Base-by-base conservation (phyloP, 1,140 invertebrate genomes). In the Dermatophagoides farinae region DNA sequence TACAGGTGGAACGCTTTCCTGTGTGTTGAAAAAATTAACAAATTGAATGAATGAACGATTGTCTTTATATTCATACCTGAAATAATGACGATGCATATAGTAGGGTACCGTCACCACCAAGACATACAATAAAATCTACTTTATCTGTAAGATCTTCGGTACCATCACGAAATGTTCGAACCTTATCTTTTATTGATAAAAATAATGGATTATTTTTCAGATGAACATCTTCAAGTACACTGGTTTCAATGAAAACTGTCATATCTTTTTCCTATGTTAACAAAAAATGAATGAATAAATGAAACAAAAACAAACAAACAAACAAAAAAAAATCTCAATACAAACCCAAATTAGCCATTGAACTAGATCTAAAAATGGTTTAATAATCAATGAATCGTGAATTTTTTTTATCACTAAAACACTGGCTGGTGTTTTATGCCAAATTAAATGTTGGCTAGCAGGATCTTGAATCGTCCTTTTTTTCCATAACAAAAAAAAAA, bases 321-420 rank as follows among this genome's bases (percentile, higher is more conserved):
- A 43, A 63, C 57, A 62, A 60, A 23, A 44, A 31, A 52, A 18
- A n/a, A n/a, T n/a, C n/a, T n/a, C n/a, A n/a, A 43, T 37, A 57
- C 76, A 77, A 75, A 90, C 88, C 78, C 85, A 78, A 66, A 92
- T 84, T 38, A 96, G 77, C 89, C 90, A 96, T 68, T 82, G 80
- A 11, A 95, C 85, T n/a, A 96, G 79, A 66, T 92, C 83, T 37
- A 91, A 84, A 72, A 95, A 97, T 0, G 89, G 88, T 51, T 81
- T 78, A 43, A 92, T 74, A 16, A 96, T 87, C 20, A 82, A 80
- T 0, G 82, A 82, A 74, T 96, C 92, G 70, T 87, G 81, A 37
- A 91, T 84, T 71, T 97, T 96, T 72, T 95, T 95, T 69, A 96
- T 91, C 43, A 97, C 88, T 59, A 97, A 77, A 61, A 95, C 90